Evolutionary conservation across 2,797 vertebrate genomes (phyloP).

Genomic region (Lepus townsendii): DNA sequence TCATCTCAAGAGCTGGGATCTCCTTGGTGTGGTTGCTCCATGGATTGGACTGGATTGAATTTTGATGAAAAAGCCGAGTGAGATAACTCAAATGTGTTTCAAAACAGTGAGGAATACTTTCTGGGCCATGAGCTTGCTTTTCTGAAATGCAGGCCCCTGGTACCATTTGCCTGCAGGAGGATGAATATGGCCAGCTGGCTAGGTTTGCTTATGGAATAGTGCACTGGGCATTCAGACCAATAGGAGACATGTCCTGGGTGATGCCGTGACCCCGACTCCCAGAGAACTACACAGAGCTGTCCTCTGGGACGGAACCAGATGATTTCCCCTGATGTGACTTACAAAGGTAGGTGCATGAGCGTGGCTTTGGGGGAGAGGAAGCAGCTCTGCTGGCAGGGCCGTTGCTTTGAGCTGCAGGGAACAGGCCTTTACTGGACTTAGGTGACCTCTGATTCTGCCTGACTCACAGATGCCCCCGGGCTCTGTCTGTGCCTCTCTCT

Average conservation of each 20-base stretch:
- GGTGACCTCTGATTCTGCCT: background rate
- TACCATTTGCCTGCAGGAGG: background rate
- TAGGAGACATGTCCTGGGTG: background rate
- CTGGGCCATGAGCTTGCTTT: background rate
- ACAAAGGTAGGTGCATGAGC: background rate
- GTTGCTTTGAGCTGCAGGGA: background rate
- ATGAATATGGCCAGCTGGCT: background rate
- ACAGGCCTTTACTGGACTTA: background rate
- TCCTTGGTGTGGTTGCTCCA: background rate
- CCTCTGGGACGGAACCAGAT: background rate
- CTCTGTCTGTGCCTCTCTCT: background rate
- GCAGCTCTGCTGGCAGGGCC: background rate
- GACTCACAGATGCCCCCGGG: slow-evolving; percentile 2
- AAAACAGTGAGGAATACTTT: background rate
- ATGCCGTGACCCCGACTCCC: background rate
- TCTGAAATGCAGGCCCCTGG: background rate
- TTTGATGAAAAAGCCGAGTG: background rate
- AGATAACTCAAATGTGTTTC: background rate
- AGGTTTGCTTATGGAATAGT: background rate
- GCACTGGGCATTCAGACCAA: background rate
- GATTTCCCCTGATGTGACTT: background rate
- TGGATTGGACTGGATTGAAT: background rate
- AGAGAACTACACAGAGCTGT: background rate
- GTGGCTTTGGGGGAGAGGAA: background rate
- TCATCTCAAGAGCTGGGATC: background rate